Evolutionary conservation across 2,797 vertebrate genomes (phyloP), one percentile per base, ranked within the genome.

Genomic region (Anomalospiza imberbis): DNA sequence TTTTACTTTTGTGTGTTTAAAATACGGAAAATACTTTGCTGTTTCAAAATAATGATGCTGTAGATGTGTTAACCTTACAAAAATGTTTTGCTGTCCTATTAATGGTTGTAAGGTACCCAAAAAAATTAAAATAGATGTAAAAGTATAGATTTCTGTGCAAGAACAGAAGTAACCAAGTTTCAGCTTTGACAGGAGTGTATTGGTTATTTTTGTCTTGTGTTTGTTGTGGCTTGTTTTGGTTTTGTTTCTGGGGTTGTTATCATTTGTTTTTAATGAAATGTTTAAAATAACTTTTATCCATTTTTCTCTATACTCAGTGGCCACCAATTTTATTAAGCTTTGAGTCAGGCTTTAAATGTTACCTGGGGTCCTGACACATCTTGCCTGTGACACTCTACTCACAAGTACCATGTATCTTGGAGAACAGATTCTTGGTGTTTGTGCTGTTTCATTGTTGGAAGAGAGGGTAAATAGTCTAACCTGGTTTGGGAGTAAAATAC

Each of bases 61-160:
- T 44, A 34, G 3, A 8, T 50, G 26, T 47, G 34, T 76, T 72
- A 74, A 22, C 4, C 26, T 68, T 61, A 16, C 6, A 38, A 68
- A 48, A 50, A 50, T 3, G 3, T 36, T 79, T 89, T 75, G 6
- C 21, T 77, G 58, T 70, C 17, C 11, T 50, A 2, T 42, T 93
- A 6, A 12, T 85, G 15, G 3, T 24, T 65, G 21, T 58, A 72
- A 79, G 13, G 4, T 57, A 34, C 28, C 9, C 0, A 0, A 2
- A 54, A 78, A 77, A 51, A 10, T 29, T 29, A 44, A 70, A 90
- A 44, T 42, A 31, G 12, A 47, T 16, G 7, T n/a, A 11, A 75
- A 75, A 70, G 26, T 51, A 48, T 18, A 22, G 17, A 25, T 55
- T 79, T 73, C 44, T 85, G 18, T 62, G 44, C 29, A 31, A 62